Conservation (phyloP, 2,797 vertebrate species). For the Karalla daura region DNA sequence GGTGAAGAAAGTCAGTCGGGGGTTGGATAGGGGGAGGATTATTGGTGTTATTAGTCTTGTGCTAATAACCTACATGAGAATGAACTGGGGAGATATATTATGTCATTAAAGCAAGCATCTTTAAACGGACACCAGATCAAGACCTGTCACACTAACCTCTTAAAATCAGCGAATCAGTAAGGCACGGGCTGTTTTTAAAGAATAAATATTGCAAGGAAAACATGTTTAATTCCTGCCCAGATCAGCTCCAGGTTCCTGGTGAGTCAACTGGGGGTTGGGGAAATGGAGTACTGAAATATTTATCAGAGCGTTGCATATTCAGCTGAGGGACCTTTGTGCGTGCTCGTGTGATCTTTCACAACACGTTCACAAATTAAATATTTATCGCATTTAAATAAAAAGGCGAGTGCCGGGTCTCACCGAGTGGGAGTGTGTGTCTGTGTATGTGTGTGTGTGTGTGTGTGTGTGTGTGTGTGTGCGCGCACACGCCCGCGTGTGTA, state of each 20-base stretch:
- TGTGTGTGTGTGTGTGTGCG: conserved; percentile 28
- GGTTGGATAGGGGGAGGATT: conserved; percentile 50
- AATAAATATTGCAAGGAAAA: conserved; percentile 84
- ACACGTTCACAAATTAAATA: conserved; percentile 87
- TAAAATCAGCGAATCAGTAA: conserved; percentile 45
- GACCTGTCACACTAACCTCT: conserved; percentile 35
- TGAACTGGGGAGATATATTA: conserved; percentile 26
- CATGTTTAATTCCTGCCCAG: conserved; percentile 82
- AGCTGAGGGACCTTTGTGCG: conserved; percentile 84
- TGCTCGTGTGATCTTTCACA: conserved; percentile 85
- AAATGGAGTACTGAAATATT: conserved; percentile 87
- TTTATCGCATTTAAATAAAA: conserved; percentile 88
- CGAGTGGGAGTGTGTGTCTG: conserved; percentile 16
- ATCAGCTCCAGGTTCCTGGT: conserved; percentile 80
- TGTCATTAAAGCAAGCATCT: conserved; percentile 41
- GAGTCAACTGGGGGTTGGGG: conserved; percentile 79
- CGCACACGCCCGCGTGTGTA: conserved; percentile 19
- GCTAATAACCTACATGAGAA: conserved; percentile 57
- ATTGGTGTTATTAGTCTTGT: conserved; percentile 60
- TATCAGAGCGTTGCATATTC: conserved; percentile 86
- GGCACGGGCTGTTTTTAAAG: conserved; percentile 64
- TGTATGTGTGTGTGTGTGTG: conserved; percentile 2
- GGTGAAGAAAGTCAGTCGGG: conserved; percentile 13
- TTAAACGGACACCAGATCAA: conserved; percentile 48
- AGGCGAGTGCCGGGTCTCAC: conserved; percentile 64